Conservation (phyloP, 2,797 vertebrate species). For the Karalla daura region DNA sequence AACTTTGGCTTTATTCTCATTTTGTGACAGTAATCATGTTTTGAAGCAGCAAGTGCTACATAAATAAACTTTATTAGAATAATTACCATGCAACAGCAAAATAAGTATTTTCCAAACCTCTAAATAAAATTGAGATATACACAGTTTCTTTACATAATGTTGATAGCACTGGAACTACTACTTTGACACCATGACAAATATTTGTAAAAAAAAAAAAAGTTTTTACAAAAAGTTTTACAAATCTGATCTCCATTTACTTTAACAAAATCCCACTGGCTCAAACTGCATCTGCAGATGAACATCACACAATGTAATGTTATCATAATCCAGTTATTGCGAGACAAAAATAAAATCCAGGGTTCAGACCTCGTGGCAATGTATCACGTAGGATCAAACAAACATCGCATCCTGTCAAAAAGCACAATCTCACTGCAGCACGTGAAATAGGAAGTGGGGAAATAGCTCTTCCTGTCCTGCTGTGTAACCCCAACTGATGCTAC, state of each 20-base stretch:
- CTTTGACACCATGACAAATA: not conserved
- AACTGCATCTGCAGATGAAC: not conserved
- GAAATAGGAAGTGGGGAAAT: constrained; percentile 60
- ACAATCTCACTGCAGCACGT: constrained; percentile 21
- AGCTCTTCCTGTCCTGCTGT: constrained; percentile 60
- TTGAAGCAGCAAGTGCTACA: not conserved
- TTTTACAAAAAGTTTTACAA: no score
- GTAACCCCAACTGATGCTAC: constrained; percentile 43
- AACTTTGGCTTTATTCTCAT: no score
- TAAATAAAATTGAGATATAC: not conserved
- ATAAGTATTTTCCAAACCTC: not conserved
- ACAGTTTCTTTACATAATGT: not conserved
- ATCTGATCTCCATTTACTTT: no score
- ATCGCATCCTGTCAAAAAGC: constrained; percentile 45
- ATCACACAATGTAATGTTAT: not conserved
- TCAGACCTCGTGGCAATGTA: constrained; percentile 19
- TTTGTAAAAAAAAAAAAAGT: not conserved
- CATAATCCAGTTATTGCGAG: no score
- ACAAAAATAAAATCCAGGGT: constrained; percentile 16
- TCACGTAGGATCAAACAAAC: constrained; percentile 40
- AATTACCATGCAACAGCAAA: not conserved
- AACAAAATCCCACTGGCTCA: no score
- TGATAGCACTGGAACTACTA: not conserved
- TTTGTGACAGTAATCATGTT: not conserved
- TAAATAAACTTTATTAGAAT: not conserved